A percentile compares a stretch with the other conserved stretches of the same genome.
These are phyloP conservation scores for Ptychadena robeensis DNA, from an alignment of 2,797 vertebrate genomes.

Conservation along the genomic window DNA sequence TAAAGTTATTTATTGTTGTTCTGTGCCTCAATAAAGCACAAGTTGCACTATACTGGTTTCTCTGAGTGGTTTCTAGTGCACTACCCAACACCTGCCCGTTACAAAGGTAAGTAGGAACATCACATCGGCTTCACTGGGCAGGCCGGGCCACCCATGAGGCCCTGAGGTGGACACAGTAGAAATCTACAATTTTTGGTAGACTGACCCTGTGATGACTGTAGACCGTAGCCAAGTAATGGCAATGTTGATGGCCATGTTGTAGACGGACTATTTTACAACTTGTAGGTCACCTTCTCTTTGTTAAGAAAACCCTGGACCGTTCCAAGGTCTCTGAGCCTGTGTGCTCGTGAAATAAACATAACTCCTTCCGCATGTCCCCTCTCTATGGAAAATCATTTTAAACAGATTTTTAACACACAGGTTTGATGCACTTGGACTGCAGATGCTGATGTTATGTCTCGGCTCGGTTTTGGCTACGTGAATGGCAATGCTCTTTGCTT, in stretches of 20 bases:
- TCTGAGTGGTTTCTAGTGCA: too few species aligned
- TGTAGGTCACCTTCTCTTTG: not conserved
- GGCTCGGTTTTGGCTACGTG: not conserved
- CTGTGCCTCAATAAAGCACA: too few species aligned
- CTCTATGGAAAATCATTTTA: slow-evolving; percentile 16
- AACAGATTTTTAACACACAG: slow-evolving; percentile 12
- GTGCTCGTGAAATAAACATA: slow-evolving; percentile 11
- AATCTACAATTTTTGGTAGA: too few species aligned
- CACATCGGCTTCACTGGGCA: too few species aligned
- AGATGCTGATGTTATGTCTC: slow-evolving; percentile 40
- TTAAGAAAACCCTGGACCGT: not conserved
- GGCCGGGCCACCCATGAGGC: too few species aligned
- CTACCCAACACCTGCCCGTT: too few species aligned
- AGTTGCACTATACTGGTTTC: too few species aligned
- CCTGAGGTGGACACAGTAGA: too few species aligned
- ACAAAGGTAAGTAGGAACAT: too few species aligned
- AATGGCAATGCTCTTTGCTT: slow-evolving; percentile 16
- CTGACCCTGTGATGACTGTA: too few species aligned
- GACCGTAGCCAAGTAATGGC: not conserved
- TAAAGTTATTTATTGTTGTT: too few species aligned
- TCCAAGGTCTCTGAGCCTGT: not conserved
- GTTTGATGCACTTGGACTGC: slow-evolving; percentile 2
- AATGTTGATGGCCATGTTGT: not conserved
- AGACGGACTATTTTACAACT: not conserved
- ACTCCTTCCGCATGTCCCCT: slow-evolving; percentile 16